These are phyloP conservation scores for Nasalis larvatus DNA, from an alignment of 2,113 vertebrate genomes.

Conservation along the genomic window DNA sequence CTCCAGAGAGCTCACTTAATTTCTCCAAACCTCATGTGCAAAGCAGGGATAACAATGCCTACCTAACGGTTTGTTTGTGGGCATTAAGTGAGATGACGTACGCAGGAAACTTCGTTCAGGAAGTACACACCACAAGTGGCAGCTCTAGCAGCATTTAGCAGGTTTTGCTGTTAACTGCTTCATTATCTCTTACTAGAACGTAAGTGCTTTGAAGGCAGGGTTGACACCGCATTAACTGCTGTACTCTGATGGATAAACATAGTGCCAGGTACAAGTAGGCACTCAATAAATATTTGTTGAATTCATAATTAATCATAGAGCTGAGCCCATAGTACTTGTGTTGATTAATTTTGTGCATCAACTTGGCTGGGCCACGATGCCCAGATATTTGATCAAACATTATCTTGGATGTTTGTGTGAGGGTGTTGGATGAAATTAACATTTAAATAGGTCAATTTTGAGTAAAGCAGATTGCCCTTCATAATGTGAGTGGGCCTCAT, in stretches of 20 bases:
- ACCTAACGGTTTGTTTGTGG: background rate
- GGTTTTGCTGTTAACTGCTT: background rate
- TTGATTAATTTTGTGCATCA: background rate
- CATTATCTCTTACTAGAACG: background rate
- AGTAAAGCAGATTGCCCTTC: background rate
- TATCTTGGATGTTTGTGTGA: background rate
- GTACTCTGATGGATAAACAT: background rate
- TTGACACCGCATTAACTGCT: background rate
- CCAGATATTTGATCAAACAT: background rate
- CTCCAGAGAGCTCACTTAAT: background rate
- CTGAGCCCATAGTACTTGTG: background rate
- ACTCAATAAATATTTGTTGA: slow-evolving; percentile 18
- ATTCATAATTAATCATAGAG: slow-evolving; percentile 13
- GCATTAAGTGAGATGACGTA: background rate
- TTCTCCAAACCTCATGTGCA: background rate
- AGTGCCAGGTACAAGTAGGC: background rate
- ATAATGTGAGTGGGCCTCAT: background rate
- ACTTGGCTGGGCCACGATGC: background rate
- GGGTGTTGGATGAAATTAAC: background rate
- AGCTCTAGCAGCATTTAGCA: background rate
- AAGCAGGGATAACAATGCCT: background rate
- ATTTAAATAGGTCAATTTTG: background rate
- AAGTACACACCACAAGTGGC: background rate
- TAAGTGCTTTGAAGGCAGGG: background rate
- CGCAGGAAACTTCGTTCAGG: background rate